Conservation (phyloP, 2,888 invertebrate genomes). For the Uloborus plumipes region DNA sequence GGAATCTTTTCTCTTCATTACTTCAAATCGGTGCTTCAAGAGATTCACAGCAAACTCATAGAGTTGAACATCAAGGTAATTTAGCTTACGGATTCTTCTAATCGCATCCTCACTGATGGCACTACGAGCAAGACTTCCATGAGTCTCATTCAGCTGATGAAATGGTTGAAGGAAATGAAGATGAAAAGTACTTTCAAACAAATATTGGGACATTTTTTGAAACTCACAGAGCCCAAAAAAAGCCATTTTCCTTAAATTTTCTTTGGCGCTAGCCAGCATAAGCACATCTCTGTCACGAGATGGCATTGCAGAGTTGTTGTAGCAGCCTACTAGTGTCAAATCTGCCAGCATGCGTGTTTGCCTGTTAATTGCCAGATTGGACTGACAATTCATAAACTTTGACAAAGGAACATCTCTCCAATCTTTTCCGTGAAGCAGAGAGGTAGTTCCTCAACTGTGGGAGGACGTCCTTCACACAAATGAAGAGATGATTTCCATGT, state of each 20-base stretch:
- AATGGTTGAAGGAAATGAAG: slow-evolving; percentile 87
- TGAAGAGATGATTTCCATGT: slow-evolving; percentile 89
- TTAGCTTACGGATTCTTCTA: slow-evolving; percentile 82
- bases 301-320: slow-evolving; percentile 79
- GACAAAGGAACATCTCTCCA: slow-evolving; percentile 92
- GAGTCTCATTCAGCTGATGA: slow-evolving; percentile 91
- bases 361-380: slow-evolving; percentile 94
- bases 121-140: slow-evolving; percentile 78
- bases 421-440: slow-evolving; percentile 77
- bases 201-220: slow-evolving; percentile 82
- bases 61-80: slow-evolving; percentile 90
- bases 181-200: slow-evolving; percentile 94
- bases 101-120: slow-evolving; percentile 83
- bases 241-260: slow-evolving; percentile 93
- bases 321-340: slow-evolving; percentile 93
- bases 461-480: slow-evolving; percentile 79
- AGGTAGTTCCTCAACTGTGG: slow-evolving; percentile 86
- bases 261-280: slow-evolving; percentile 94
- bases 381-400: slow-evolving; percentile 90
- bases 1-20: slow-evolving; percentile 51
- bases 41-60: slow-evolving; percentile 93
- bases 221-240: slow-evolving; percentile 97
- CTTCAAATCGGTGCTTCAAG: slow-evolving; percentile 81
- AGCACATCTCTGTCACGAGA: slow-evolving; percentile 82
- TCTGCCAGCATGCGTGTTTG: slow-evolving; percentile 99